Evolutionary conservation across 2,113 vertebrate species (phyloP).

Genomic region (Natator depressus): DNA sequence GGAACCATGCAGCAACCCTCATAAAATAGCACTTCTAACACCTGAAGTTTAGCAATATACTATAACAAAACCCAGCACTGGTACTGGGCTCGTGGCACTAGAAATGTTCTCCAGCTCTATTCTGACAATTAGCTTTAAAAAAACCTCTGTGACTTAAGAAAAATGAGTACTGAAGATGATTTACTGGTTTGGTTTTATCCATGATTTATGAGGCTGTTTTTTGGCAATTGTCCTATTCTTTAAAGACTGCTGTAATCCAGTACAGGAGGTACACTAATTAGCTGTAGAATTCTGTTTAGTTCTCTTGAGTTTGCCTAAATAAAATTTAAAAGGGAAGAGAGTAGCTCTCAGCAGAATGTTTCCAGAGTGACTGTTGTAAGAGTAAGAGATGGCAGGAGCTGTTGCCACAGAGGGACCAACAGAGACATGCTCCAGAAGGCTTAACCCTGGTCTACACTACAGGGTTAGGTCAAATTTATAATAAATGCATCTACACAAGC

Average conservation of each 20-base stretch:
- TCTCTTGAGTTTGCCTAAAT: neutral
- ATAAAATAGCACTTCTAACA: slow-evolving; percentile 11
- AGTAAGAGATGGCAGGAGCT: neutral
- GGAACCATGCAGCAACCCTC: slow-evolving; percentile 29
- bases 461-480: too few species aligned
- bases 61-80: neutral
- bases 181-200: slow-evolving; percentile 10
- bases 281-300: neutral
- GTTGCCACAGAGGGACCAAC: neutral
- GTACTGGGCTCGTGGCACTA: fast-evolving
- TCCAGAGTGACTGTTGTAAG: neutral
- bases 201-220: neutral
- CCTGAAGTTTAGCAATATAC: slow-evolving; percentile 16
- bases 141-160: neutral
- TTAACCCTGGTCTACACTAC: too few species aligned
- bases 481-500: too few species aligned
- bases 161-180: neutral
- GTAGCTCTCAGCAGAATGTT: neutral
- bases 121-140: slow-evolving; percentile 1
- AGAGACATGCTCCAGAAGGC: neutral
- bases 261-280: neutral
- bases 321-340: neutral
- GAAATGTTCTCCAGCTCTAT: neutral
- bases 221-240: neutral
- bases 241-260: neutral